These are phyloP conservation scores for Stichodactyla helianthus DNA, from an alignment of 64 coral and sea anemone species.

Conservation along the genomic window DNA sequence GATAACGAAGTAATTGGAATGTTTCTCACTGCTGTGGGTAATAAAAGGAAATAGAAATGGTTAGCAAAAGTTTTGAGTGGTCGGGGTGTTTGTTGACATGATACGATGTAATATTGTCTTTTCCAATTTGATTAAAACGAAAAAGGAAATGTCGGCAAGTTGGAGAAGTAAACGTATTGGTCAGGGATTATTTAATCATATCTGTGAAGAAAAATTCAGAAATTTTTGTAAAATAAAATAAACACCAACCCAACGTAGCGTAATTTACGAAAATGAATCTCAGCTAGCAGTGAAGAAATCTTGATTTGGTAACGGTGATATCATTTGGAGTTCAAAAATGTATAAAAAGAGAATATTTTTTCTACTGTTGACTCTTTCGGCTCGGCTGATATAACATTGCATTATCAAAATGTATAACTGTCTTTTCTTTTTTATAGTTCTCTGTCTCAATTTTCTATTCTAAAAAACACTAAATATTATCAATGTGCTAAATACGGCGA, in stretches of 20 bases:
- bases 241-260: too few species aligned
- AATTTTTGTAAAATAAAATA: neutral
- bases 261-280: too few species aligned
- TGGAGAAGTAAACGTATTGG: neutral
- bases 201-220: neutral
- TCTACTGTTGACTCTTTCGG: too few species aligned
- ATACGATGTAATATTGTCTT: neutral
- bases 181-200: neutral
- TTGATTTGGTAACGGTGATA: too few species aligned
- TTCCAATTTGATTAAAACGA: constrained; percentile 7
- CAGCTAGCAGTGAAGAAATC: too few species aligned
- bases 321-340: too few species aligned
- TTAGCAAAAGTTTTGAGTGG: neutral
- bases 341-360: too few species aligned
- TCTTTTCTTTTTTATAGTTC: too few species aligned
- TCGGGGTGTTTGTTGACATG: neutral
- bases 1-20: neutral
- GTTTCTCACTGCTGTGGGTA: neutral
- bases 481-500: too few species aligned
- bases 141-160: constrained; percentile 1
- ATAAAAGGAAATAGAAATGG: neutral
- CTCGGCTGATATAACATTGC: too few species aligned
- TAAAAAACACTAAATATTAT: neutral
- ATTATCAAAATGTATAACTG: too few species aligned
- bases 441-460: neutral